These are phyloP conservation scores for Drosophila demipolita DNA, from an alignment of 2,888 invertebrate genomes.

Conservation along the genomic window DNA sequence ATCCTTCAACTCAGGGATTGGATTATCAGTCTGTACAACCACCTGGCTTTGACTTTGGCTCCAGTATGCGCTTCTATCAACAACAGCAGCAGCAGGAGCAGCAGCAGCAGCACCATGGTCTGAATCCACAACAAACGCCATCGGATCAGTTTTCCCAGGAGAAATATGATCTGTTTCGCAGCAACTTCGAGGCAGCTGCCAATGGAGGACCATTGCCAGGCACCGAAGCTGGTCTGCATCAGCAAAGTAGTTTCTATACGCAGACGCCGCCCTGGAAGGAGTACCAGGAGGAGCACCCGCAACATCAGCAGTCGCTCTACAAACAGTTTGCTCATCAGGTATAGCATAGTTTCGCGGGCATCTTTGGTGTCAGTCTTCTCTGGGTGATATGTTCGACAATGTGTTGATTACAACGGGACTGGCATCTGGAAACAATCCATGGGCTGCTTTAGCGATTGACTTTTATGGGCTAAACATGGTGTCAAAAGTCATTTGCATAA, in stretches of 20 bases:
- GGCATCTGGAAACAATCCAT: constrained; percentile 12
- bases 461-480: constrained; percentile 1
- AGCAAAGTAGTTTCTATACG: constrained; percentile 84
- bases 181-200: constrained; percentile 86
- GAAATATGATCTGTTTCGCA: constrained; percentile 87
- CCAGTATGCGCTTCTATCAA: constrained; percentile 81
- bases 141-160: constrained; percentile 81
- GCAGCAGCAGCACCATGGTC: constrained; percentile 24
- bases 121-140: constrained; percentile 30
- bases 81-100: constrained; percentile 55
- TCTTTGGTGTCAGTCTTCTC: constrained; percentile 43
- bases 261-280: constrained; percentile 85
- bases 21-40: constrained; percentile 60
- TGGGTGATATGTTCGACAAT: constrained; percentile 69
- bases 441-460: constrained; percentile 29
- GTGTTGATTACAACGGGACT: constrained; percentile 32
- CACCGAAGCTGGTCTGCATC: constrained; percentile 71
- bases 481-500: constrained; percentile 28
- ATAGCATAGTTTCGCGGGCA: constrained; percentile 73
- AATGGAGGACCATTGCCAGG: constrained; percentile 43
- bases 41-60: constrained; percentile 76
- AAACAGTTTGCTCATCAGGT: constrained; percentile 73
- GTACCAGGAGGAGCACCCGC: constrained; percentile 80
- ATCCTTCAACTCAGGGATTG: constrained; percentile 50
- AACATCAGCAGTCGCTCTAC: constrained; percentile 53